Percentiles rank a stretch among this genome's conserved stretches.
These are phyloP conservation scores for Chydorus sphaericus DNA, from an alignment of 2,888 invertebrate genomes.

Conservation along the genomic window DNA sequence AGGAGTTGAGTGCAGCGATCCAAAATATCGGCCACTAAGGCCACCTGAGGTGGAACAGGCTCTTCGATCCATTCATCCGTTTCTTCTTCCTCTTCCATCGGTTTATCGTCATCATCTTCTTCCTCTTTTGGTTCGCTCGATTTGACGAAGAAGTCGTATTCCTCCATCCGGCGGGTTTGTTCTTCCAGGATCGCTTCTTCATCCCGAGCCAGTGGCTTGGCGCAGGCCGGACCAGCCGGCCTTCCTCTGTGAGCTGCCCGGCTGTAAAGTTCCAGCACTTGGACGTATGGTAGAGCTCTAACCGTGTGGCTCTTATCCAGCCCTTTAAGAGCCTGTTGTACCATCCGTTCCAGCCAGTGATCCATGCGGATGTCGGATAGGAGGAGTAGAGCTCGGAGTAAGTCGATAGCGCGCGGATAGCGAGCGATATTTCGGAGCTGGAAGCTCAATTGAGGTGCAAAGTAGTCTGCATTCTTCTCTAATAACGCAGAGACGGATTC, in stretches of 20 bases:
- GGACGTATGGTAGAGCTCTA: conserved; percentile 6
- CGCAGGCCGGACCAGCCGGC: neutral
- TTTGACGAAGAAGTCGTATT: conserved; percentile 10
- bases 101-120: neutral
- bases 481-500: neutral
- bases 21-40: conserved; percentile 1
- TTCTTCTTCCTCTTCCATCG: neutral
- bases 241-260: neutral
- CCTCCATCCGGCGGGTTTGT: neutral
- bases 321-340: conserved; percentile 7
- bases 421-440: conserved; percentile 4
- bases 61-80: neutral
- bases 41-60: neutral
- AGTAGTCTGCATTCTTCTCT: conserved; percentile 3
- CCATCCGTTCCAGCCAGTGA: conserved; percentile 8
- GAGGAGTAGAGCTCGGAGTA: conserved; percentile 1
- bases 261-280: conserved; percentile 10
- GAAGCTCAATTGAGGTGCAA: conserved; percentile 9
- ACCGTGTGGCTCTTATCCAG: conserved; percentile 9
- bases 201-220: neutral
- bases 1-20: conserved; percentile 12
- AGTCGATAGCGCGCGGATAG: conserved; percentile 5
- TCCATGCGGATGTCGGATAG: conserved; percentile 3
- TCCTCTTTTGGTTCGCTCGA: neutral
- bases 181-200: neutral